Percentiles rank a stretch among this genome's conserved stretches.
Evolutionary conservation across 1,140 invertebrate genomes (phyloP).

Genomic region (Gonatopus flavifemur): DNA sequence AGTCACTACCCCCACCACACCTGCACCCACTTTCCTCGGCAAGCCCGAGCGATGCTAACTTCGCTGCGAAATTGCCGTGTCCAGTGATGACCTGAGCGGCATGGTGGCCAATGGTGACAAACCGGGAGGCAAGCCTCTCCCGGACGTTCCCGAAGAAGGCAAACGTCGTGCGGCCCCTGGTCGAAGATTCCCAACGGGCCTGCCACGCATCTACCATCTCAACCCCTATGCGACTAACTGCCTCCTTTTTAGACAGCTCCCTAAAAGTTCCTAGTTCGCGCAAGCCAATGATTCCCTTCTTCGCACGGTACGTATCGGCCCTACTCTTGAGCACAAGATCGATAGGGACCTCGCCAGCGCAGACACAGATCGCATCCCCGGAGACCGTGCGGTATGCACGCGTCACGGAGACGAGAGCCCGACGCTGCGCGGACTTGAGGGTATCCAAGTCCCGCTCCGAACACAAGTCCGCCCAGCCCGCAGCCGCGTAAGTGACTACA

Average conservation of each 20-base stretch:
- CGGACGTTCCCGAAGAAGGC: slow-evolving; percentile 7
- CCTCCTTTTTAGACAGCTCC: neutral
- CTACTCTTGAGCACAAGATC: slow-evolving; percentile 1
- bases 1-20: too few species aligned
- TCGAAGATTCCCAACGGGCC: neutral
- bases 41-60: too few species aligned
- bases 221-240: neutral
- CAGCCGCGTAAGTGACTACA: slow-evolving; percentile 29
- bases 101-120: slow-evolving; percentile 3
- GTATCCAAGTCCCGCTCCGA: neutral
- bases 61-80: slow-evolving; percentile 13
- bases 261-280: neutral
- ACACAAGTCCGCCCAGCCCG: slow-evolving; percentile 26
- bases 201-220: slow-evolving; percentile 13
- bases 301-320: neutral
- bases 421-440: slow-evolving; percentile 19
- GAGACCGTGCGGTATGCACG: slow-evolving; percentile 30
- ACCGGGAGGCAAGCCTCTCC: neutral
- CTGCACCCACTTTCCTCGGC: too few species aligned
- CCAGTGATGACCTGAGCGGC: slow-evolving; percentile 1
- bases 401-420: slow-evolving; percentile 22
- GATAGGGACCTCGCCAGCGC: slow-evolving; percentile 10
- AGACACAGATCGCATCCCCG: slow-evolving; percentile 17
- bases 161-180: neutral
- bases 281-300: neutral